Evolutionary conservation across 2,113 vertebrate species (phyloP).

Genomic region (Halcyon senegalensis): DNA sequence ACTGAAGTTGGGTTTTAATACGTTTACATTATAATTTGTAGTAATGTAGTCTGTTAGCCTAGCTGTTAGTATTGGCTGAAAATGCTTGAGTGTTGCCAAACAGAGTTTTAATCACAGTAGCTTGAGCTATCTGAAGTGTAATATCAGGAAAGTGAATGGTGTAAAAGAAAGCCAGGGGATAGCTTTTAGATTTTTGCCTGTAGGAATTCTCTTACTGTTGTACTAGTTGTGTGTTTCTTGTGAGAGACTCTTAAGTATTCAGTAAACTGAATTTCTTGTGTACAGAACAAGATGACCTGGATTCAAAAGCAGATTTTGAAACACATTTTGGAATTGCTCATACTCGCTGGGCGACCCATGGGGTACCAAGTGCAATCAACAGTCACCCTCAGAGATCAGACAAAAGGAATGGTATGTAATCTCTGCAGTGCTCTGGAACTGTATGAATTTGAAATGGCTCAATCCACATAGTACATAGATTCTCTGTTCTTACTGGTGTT

Average conservation of each 20-base stretch:
- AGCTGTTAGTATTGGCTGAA: background rate
- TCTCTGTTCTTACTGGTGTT: background rate
- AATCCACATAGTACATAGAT: background rate
- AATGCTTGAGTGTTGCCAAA: background rate
- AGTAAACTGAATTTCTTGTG: constrained; percentile 5
- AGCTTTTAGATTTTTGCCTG: background rate
- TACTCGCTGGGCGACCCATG: constrained; percentile 96
- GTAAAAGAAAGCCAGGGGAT: background rate
- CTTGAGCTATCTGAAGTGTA: background rate
- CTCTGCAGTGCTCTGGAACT: background rate
- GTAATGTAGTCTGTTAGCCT: background rate
- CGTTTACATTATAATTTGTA: background rate
- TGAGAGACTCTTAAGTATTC: background rate
- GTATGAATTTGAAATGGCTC: background rate
- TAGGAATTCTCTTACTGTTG: background rate
- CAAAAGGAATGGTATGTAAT: constrained; percentile 86
- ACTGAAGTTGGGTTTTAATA: constrained; percentile 7
- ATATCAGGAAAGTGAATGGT: background rate
- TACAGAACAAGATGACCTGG: constrained; percentile 87
- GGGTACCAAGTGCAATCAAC: constrained; percentile 89
- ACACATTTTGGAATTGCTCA: constrained; percentile 95
- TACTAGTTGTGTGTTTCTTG: background rate
- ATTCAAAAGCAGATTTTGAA: constrained; percentile 85
- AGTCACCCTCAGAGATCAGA: constrained; percentile 96
- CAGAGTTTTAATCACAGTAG: background rate